A percentile compares a stretch with the other conserved stretches of the same genome.
These are phyloP conservation scores for Amniataba percoides DNA, from an alignment of 2,797 vertebrate species.

Conservation along the genomic window DNA sequence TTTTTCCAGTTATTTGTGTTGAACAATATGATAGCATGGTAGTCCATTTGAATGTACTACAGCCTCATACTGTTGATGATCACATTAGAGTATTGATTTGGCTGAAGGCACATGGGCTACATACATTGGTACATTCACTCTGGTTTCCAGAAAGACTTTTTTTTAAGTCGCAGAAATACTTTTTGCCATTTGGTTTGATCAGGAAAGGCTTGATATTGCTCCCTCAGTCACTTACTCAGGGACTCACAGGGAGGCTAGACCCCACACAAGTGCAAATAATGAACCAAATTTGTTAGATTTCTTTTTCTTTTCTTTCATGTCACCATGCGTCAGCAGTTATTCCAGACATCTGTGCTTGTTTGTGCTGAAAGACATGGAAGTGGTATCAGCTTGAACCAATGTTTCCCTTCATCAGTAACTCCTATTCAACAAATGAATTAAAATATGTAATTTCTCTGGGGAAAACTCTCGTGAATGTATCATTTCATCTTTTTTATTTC, in stretches of 20 bases:
- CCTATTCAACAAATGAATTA: not conserved
- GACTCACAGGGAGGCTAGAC: not conserved
- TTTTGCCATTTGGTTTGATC: not conserved
- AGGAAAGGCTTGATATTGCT: not conserved
- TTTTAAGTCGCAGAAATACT: not conserved
- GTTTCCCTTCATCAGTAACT: not conserved
- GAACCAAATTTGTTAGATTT: not conserved
- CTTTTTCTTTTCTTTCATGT: not conserved
- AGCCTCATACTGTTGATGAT: not conserved
- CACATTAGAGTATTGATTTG: not conserved
- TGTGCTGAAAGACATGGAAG: not conserved
- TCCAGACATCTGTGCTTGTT: not conserved
- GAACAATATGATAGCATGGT: not conserved
- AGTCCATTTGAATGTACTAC: not conserved
- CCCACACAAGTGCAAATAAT: not conserved
- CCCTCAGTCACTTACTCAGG: not conserved
- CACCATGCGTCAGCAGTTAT: slow-evolving; percentile 1
- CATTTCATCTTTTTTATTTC: not conserved
- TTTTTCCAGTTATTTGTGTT: not conserved
- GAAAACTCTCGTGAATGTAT: not conserved
- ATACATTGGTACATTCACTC: not conserved
- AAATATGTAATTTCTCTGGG: not conserved
- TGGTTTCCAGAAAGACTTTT: not conserved
- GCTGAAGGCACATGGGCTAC: not conserved
- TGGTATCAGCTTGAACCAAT: not conserved